Evolutionary conservation across 2,113 vertebrate species (phyloP).

Genomic region (Mus spicilegus): DNA sequence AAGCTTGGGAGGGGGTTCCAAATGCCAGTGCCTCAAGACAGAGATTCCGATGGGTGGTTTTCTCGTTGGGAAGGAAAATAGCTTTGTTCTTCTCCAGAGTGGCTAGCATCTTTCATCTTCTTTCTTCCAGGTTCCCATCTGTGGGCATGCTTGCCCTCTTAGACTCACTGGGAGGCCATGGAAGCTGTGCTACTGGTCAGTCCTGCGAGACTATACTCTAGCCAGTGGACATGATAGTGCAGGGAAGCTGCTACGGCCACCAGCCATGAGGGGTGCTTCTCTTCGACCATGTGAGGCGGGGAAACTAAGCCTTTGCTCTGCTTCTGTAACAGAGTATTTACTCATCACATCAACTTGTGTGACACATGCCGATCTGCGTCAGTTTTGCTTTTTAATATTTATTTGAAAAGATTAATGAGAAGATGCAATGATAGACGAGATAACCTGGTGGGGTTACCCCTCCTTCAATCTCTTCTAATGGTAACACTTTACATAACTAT

Average conservation of each 20-base stretch:
- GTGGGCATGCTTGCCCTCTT: not conserved
- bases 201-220: not conserved
- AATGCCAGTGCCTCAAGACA: not conserved
- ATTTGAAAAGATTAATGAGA: constrained; percentile 5
- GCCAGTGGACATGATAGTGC: not conserved
- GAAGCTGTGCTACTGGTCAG: not conserved
- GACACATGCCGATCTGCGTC: not conserved
- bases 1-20: not conserved
- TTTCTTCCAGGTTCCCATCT: not conserved
- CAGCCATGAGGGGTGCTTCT: not conserved
- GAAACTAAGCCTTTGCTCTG: not conserved
- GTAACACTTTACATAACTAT: not conserved
- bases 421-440: not conserved
- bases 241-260: not conserved
- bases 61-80: not conserved
- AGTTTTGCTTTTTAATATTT: not conserved
- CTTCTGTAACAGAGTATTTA: not conserved
- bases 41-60: not conserved
- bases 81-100: not conserved
- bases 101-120: not conserved
- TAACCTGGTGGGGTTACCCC: not conserved
- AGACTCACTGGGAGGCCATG: not conserved
- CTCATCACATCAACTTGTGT: not conserved
- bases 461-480: not conserved
- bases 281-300: not conserved